Evolutionary conservation across 30 jellyfish, hydroid and myxozoan genomes (phyloP), one percentile per base, ranked within the genome.

Genomic region (Mastigias papua): DNA sequence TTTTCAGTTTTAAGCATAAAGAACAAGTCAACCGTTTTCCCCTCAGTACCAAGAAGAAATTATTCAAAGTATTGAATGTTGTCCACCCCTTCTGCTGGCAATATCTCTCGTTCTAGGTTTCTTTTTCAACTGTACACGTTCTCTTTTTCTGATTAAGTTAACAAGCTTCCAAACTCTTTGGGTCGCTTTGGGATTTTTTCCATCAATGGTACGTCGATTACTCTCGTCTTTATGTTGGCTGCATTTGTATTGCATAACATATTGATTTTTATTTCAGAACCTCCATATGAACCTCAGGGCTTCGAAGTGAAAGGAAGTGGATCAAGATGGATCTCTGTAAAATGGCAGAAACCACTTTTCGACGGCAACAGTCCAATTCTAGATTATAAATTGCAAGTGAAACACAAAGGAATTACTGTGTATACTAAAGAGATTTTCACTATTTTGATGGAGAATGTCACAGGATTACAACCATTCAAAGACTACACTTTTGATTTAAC

Each of bases 401-500:
- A 15, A 42, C 7, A 4, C 13, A 15, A 4, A 15, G 54, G 13
- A 42, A 4, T 42, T 42, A 42, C 13, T 4, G 13, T 15, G 54
- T 4, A 42, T n/a, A n/a, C n/a, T n/a, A n/a, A n/a, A n/a, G n/a
- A n/a, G 2, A 60, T 26, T 20, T 33, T 1, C 7, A 80, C 30
- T 37, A 23, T 19, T 23, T 25, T 42, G 34, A 20, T 23, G 37
- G 31, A 17, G 46, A 82, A 70, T 50, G 79, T 67, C 2, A 34
- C 92, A 2, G 31, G n/a, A 0, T 62, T 82, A 42, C n/a, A 23
- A 15, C 92, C 92, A 49, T 82, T 82, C 76, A 67, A 67, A 13
- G 50, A 21, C 11, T 82, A 82, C 78, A 19, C 34, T 33, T 82
- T 82, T 57, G 37, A 17, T 7, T 22, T 82, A 19, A 19, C 66